phyloP scores from a whole-genome alignment of 2,888 invertebrate species.

The Gasteruption jaculator region DNA sequence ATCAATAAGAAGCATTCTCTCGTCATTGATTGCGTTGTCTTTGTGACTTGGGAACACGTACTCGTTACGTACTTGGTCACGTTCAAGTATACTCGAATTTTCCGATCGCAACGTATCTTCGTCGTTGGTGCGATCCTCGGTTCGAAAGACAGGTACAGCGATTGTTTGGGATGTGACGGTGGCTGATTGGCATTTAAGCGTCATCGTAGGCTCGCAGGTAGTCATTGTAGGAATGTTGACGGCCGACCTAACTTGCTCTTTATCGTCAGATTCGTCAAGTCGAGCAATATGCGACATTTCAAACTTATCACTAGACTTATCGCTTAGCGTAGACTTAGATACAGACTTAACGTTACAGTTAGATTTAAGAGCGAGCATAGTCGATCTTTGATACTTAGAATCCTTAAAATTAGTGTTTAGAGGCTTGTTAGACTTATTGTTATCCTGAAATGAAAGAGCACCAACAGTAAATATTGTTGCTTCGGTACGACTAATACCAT shows the following conservation, averaged over 20 bases:
- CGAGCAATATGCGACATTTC: slow-evolving; percentile 39
- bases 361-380: slow-evolving; percentile 39
- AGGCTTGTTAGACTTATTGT: slow-evolving; percentile 47
- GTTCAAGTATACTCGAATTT: slow-evolving; percentile 24
- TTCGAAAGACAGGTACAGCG: slow-evolving; percentile 47
- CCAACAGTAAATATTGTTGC: slow-evolving; percentile 53
- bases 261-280: slow-evolving; percentile 34
- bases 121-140: slow-evolving; percentile 33
- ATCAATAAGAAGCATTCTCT: too few species aligned
- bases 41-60: slow-evolving; percentile 19
- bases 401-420: slow-evolving; percentile 43
- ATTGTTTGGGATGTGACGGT: slow-evolving; percentile 49
- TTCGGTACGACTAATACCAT: slow-evolving; percentile 51
- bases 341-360: slow-evolving; percentile 45
- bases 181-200: slow-evolving; percentile 50
- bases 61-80: slow-evolving; percentile 26
- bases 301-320: slow-evolving; percentile 47
- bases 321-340: slow-evolving; percentile 48
- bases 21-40: slow-evolving; percentile 16
- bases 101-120: slow-evolving; percentile 26
- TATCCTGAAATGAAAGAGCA: slow-evolving; percentile 55
- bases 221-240: slow-evolving; percentile 51
- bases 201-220: slow-evolving; percentile 53
- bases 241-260: slow-evolving; percentile 35
- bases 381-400: slow-evolving; percentile 34